Conservation (phyloP, 1,140 invertebrate species). For the Philotrypesis tridentata region DNA sequence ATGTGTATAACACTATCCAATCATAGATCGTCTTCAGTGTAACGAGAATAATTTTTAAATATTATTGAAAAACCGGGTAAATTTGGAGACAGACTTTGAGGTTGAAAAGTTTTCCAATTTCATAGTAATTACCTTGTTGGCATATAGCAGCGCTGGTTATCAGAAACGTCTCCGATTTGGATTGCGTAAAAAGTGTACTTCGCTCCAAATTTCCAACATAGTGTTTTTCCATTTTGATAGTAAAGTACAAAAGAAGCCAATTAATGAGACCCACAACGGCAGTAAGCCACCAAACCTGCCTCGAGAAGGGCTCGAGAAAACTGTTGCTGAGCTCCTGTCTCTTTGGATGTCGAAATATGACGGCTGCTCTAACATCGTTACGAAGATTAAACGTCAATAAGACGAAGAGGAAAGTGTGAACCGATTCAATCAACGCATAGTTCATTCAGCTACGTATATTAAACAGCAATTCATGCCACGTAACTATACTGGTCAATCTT, state of each 20-base stretch:
- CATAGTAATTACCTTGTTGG: conserved; percentile 73
- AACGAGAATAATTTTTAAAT: no score
- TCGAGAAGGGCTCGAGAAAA: conserved; percentile 61
- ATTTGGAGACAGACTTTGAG: no score
- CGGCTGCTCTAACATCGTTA: conserved; percentile 70
- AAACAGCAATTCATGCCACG: no score
- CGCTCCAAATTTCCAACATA: conserved; percentile 17
- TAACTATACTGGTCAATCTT: no score
- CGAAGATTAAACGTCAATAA: not conserved
- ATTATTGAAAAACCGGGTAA: no score
- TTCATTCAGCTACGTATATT: no score
- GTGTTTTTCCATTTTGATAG: conserved; percentile 49
- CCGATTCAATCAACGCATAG: no score
- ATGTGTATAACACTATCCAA: no score
- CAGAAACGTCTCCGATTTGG: conserved; percentile 61
- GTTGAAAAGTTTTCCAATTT: not conserved
- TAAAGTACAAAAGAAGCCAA: conserved; percentile 54
- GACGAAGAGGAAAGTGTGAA: not conserved
- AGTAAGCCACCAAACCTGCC: conserved; percentile 58
- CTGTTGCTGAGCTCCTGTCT: conserved; percentile 75
- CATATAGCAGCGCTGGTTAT: conserved; percentile 69
- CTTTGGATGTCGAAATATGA: conserved; percentile 80
- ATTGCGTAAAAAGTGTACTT: conserved; percentile 43
- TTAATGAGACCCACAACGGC: conserved; percentile 52
- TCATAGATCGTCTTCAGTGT: no score